Base-by-base conservation (phyloP, 2,888 invertebrate genomes). In the Oscheius sp. region DNA sequence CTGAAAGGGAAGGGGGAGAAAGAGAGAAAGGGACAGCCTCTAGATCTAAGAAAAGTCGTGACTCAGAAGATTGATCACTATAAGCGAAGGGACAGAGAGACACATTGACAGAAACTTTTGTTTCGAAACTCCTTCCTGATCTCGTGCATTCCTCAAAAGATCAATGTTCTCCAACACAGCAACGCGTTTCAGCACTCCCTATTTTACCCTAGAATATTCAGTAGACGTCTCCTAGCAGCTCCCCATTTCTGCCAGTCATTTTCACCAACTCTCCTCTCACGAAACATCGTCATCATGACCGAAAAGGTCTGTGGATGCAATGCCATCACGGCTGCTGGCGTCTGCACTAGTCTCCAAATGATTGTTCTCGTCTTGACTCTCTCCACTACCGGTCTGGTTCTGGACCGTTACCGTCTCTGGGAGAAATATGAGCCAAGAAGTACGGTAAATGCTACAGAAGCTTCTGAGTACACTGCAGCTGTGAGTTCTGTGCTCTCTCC, bases 281-380 rank as follows among this genome's bases (percentile, higher is more conserved):
- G 21, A 21, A 21, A 21, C 21, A 42, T 3, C 37, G 4, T 21
- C 47, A 35, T 37, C n/a, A 83, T 79, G 72, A 75, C 81, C n/a
- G 85, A 85, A 65, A 79, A 80, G 75, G 75, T 85, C 37, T 85
- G 85, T 59, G 84, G 85, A 33, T 85, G 84, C 66, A 83, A 85
- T 78, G 85, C 82, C 21, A 78, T 85, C 11, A 85, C 85, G 10
- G 81, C 83, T 33, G 85, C 85, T 29, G 85, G 85, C n/a, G 80
- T 85, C 7, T 79, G 81, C 10, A 80, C 81, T 50, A 80, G 80
- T 70, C 71, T 84, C 3, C 84, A 83, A 75, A 81, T 84, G 59
- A 77, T 85, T 2, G 72, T 85, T 5, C 75, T 84, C 1, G 75
- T 83, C 5, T 59, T 85, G 47, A 82, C 81, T 32, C 72, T 85